Evolutionary conservation across 2,888 invertebrate species (phyloP).

Genomic region (Mythimna loreyi): DNA sequence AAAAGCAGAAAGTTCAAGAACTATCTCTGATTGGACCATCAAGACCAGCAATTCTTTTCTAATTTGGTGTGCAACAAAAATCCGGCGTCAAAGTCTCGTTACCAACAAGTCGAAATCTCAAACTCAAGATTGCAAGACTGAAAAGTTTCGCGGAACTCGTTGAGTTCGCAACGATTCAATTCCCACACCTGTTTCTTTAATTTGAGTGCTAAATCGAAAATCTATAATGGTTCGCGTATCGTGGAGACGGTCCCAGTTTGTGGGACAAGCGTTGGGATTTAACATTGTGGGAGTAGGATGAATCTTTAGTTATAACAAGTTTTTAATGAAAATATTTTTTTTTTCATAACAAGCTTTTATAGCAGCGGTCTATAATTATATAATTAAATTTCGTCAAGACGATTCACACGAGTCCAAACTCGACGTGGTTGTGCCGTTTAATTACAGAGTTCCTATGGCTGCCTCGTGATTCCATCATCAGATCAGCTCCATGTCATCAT

Average conservation of each 20-base stretch:
- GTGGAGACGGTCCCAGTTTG: slow-evolving; percentile 20
- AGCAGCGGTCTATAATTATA: no score
- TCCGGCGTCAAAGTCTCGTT: slow-evolving; percentile 49
- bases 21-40: slow-evolving; percentile 9
- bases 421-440: no score
- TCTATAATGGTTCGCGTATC: slow-evolving; percentile 50
- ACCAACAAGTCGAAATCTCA: slow-evolving; percentile 44
- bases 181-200: slow-evolving; percentile 62
- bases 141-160: slow-evolving; percentile 53
- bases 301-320: no score
- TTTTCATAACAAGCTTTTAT: no score
- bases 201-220: slow-evolving; percentile 60
- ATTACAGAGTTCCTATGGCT: no score
- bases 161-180: slow-evolving; percentile 56
- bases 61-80: slow-evolving; percentile 34
- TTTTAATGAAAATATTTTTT: no score
- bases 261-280: slow-evolving; percentile 9
- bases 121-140: slow-evolving; percentile 60
- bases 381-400: no score
- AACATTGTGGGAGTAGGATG: neutral
- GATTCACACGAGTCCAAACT: no score
- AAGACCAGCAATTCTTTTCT: slow-evolving; percentile 1
- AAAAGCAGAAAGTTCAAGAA: neutral
- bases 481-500: no score
- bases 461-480: no score